Conservation (phyloP, 1,140 invertebrate genomes). For the Pseudoatta argentina region DNA sequence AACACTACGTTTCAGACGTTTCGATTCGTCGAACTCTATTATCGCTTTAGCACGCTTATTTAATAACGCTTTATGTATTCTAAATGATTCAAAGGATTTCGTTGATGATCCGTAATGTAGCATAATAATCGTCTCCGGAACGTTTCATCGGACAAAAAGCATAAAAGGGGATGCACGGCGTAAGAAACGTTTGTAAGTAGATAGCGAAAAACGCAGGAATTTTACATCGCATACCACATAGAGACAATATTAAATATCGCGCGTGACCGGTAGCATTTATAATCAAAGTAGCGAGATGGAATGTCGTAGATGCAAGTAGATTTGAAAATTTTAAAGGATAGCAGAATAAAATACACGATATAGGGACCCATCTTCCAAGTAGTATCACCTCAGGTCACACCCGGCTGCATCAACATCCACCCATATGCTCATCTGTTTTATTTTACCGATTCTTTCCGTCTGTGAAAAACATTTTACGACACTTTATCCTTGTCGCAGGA, state of each 20-base stretch:
- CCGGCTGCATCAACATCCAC: neutral
- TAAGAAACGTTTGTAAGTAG: slow-evolving; percentile 64
- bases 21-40: slow-evolving; percentile 4
- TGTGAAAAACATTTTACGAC: neutral
- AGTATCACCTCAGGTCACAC: slow-evolving; percentile 40
- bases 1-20: neutral
- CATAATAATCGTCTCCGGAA: slow-evolving; percentile 29
- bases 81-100: slow-evolving; percentile 23
- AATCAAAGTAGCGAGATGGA: slow-evolving; percentile 76
- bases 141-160: slow-evolving; percentile 40
- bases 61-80: slow-evolving; percentile 47
- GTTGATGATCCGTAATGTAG: slow-evolving; percentile 46
- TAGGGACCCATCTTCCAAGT: slow-evolving; percentile 67
- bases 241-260: slow-evolving; percentile 73
- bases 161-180: slow-evolving; percentile 29
- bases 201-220: slow-evolving; percentile 46
- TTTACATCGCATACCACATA: slow-evolving; percentile 73
- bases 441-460: neutral
- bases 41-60: slow-evolving; percentile 47
- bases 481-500: neutral
- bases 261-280: slow-evolving; percentile 73
- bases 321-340: slow-evolving; percentile 53
- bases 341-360: slow-evolving; percentile 44
- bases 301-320: slow-evolving; percentile 60
- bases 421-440: neutral